Percentiles rank a stretch among this genome's conserved stretches.
Evolutionary conservation across 2,888 invertebrate genomes (phyloP).

Genomic region (Axea sp.): DNA sequence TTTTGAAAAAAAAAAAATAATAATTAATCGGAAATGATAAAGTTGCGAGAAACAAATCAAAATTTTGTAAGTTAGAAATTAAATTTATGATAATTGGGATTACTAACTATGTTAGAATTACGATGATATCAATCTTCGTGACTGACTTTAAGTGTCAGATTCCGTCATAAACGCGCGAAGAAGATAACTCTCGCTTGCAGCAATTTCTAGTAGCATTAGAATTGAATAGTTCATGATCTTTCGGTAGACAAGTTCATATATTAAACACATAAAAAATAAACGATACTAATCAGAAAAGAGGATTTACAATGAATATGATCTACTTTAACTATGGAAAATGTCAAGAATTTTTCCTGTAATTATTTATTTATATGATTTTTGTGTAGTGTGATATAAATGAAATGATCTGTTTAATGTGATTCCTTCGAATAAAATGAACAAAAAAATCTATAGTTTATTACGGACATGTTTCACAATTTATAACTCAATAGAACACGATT

Average conservation of each 20-base stretch:
- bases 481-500: conserved; percentile 46
- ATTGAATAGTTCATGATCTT: conserved; percentile 45
- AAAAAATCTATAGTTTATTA: conserved; percentile 27
- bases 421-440: conserved; percentile 16
- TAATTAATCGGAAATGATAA: conserved; percentile 31
- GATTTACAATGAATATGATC: background rate
- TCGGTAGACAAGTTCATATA: conserved; percentile 38
- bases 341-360: conserved; percentile 9
- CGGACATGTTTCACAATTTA: conserved; percentile 36
- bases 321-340: no score
- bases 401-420: conserved; percentile 20
- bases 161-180: conserved; percentile 44
- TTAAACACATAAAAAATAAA: conserved; percentile 9
- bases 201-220: conserved; percentile 3
- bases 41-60: conserved; percentile 33
- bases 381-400: conserved; percentile 17
- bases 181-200: conserved; percentile 41
- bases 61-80: conserved; percentile 33
- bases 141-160: conserved; percentile 46
- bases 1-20: conserved; percentile 41
- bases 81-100: conserved; percentile 40
- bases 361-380: conserved; percentile 31
- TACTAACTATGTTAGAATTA: conserved; percentile 19
- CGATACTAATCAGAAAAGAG: conserved; percentile 13
- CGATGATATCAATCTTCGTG: conserved; percentile 46